Percentiles rank a stretch among this genome's conserved stretches.
Conservation (phyloP, 2,888 invertebrate genomes). For the Stenchaetothrips biformis region DNA sequence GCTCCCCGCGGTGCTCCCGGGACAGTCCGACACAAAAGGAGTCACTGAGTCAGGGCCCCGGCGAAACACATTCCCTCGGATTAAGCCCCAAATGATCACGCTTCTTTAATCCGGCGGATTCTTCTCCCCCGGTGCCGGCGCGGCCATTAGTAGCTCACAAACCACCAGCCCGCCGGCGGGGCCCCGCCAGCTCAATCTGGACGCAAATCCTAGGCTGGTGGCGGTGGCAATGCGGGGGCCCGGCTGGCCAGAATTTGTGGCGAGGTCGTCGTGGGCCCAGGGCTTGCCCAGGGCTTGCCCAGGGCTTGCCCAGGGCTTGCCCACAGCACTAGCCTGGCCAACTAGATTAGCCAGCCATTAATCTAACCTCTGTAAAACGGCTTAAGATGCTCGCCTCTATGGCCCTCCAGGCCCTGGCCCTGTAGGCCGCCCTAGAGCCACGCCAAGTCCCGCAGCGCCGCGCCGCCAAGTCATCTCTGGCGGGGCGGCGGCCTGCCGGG, state of each 20-base stretch:
- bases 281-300: background rate
- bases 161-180: background rate
- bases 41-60: no score
- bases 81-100: no score
- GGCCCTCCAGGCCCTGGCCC: background rate
- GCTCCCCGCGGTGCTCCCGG: no score
- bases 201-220: conserved; percentile 4
- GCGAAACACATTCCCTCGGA: no score
- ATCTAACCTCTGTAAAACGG: conserved; percentile 20
- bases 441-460: background rate
- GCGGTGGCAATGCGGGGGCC: background rate
- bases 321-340: background rate
- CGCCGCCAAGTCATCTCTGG: background rate
- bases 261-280: background rate
- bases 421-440: background rate
- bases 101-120: no score
- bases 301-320: background rate
- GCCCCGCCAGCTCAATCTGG: background rate
- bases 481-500: background rate
- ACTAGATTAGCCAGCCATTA: conserved; percentile 23
- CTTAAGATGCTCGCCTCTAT: background rate
- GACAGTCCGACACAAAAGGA: no score
- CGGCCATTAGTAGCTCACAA: conserved; percentile 8
- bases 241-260: background rate
- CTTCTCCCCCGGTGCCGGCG: background rate